Conservation (phyloP, 2,113 vertebrate species). For the Numida meleagris region DNA sequence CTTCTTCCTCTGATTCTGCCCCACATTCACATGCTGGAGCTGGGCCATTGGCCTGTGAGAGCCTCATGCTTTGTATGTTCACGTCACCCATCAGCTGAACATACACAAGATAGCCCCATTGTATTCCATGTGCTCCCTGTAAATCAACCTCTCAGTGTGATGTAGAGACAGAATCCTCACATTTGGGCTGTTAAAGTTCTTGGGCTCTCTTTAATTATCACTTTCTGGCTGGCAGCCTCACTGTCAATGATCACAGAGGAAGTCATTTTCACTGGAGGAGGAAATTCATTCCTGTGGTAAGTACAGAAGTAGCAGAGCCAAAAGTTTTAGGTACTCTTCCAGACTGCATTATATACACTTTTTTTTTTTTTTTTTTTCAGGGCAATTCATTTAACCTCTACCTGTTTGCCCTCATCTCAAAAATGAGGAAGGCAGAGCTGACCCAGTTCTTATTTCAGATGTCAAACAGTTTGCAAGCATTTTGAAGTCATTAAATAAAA, state of each 20-base stretch:
- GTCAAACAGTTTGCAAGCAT: neutral
- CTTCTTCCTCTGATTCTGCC: neutral
- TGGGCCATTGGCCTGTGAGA: neutral
- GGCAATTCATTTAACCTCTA: constrained; percentile 55
- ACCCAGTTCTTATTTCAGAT: constrained; percentile 30
- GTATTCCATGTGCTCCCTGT: neutral
- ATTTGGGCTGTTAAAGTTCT: neutral
- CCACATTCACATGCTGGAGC: neutral
- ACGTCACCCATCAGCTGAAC: neutral
- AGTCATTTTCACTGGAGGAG: neutral
- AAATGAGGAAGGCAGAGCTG: constrained; percentile 56
- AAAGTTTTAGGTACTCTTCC: neutral
- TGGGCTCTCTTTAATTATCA: neutral
- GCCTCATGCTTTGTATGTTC: neutral
- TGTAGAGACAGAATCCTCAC: neutral
- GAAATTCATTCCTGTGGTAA: constrained; percentile 13
- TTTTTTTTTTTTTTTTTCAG: constrained; percentile 1
- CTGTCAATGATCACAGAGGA: neutral
- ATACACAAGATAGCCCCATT: neutral
- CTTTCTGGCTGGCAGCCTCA: neutral
- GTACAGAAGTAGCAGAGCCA: neutral
- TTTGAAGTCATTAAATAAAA: constrained; percentile 32
- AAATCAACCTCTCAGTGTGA: neutral
- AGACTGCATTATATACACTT: neutral
- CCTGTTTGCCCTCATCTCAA: constrained; percentile 28